Evolutionary conservation across 2,113 vertebrate species (phyloP), one percentile per base, ranked within the genome.

Genomic region (Oncorhynchus keta): DNA sequence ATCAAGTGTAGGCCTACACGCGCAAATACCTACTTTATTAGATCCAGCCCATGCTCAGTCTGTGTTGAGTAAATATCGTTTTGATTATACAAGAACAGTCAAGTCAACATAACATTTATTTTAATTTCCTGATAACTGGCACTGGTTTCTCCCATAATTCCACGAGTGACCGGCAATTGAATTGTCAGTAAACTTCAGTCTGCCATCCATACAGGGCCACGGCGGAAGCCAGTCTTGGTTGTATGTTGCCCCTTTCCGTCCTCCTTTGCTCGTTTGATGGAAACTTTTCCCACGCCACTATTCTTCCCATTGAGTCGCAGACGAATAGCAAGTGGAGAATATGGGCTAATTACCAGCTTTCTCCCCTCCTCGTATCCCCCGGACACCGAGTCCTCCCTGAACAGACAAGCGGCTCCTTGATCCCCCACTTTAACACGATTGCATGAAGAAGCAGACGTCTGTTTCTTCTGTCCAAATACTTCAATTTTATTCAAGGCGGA

Each of bases 261-360:
- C 51, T 73, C 51, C 68, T 70, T 39, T 35, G 28, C 70, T 69
- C 13, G 55, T 64, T 70, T 74, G 68, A 68, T 74, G 68, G 80
- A 79, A 92, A 90, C 88, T 92, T 92, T 90, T 77, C 68, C 74
- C 81, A 74, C 59, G 26, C 70, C 74, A 74, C 81, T 72, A 61
- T 70, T 79, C 76, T 74, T 66, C 70, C 72, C 73, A 57, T 77
- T 80, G 68, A 77, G 82, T 16, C 57, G 66, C 59, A 88, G 76
- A 79, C 73, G 75, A 81, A 61, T 55, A 81, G 78, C 80, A 39
- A 76, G 81, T 83, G 59, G 48, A 70, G 66, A 82, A 78, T 77
- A 3, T 5, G 7, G 61, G 77, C 72, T 88, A 81, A 88, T 89
- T 86, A 84, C 82, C 80, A 79, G 81, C 73, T 81, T 76, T 83